Conservation (phyloP, 2,113 vertebrate species). For the Tetrao urogallus region DNA sequence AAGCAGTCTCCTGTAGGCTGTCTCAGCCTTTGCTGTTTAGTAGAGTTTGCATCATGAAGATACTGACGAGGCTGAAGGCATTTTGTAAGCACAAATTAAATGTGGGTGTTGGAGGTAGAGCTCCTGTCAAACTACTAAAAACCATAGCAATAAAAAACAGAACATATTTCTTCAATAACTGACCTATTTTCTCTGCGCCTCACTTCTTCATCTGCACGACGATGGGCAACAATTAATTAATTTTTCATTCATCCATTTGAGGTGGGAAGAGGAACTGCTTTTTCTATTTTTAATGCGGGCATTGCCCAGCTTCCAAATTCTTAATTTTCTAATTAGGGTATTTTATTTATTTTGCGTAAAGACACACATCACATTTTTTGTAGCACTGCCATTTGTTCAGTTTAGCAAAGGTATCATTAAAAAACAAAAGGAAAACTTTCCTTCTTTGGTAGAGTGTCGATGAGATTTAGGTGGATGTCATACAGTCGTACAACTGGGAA, state of each 20-base stretch:
- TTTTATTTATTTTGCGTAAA: neutral
- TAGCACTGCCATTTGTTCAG: neutral
- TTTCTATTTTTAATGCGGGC: neutral
- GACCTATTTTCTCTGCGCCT: neutral
- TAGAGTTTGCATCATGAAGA: neutral
- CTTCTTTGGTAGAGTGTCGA: neutral
- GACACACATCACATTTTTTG: neutral
- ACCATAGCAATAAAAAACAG: neutral
- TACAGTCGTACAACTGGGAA: neutral
- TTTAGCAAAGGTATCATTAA: neutral
- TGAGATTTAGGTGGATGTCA: neutral
- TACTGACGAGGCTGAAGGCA: neutral
- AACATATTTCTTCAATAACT: neutral
- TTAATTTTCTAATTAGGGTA: neutral
- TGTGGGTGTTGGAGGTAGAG: neutral
- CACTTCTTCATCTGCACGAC: neutral
- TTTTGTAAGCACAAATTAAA: neutral
- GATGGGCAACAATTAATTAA: neutral
- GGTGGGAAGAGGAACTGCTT: neutral
- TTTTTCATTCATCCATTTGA: neutral
- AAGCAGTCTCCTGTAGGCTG: accelerated
- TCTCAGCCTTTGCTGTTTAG: neutral
- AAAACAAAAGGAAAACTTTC: neutral
- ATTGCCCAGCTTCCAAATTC: neutral
- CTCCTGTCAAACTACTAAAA: neutral